These are phyloP conservation scores for Eidolon helvum DNA, from an alignment of 2,113 vertebrate species.

Conservation along the genomic window DNA sequence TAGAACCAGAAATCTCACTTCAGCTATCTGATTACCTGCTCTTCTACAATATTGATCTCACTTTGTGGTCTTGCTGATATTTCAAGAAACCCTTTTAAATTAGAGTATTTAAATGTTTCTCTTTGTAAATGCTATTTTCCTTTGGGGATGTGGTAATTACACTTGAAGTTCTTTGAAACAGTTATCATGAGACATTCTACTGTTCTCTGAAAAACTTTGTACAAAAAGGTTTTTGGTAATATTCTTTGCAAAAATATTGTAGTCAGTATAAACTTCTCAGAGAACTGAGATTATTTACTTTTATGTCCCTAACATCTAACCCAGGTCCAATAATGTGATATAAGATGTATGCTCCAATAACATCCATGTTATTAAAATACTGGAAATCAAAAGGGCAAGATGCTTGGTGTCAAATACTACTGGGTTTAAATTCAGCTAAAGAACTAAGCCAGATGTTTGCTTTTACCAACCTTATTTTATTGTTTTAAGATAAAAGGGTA, in stretches of 20 bases:
- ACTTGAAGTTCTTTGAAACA: neutral
- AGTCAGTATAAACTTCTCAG: neutral
- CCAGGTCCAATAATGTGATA: neutral
- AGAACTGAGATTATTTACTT: neutral
- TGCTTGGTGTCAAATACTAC: neutral
- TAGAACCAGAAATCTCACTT: neutral
- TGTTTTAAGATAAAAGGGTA: neutral
- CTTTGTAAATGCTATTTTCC: neutral
- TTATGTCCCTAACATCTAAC: neutral
- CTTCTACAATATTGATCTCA: neutral
- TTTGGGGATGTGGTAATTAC: slow-evolving; percentile 24
- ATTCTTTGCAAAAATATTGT: neutral
- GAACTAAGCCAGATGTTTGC: neutral
- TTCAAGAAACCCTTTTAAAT: slow-evolving; percentile 10
- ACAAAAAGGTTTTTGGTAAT: neutral
- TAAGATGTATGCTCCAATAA: neutral
- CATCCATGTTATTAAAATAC: neutral
- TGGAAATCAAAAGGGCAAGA: neutral
- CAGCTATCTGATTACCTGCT: neutral
- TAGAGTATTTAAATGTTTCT: slow-evolving; percentile 3
- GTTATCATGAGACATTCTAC: neutral
- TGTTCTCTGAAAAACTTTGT: neutral
- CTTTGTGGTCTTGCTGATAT: neutral
- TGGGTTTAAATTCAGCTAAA: neutral
- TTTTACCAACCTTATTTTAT: neutral